Evolutionary conservation across 2,888 invertebrate genomes (phyloP).

Genomic region (Drosophila percnosoma): DNA sequence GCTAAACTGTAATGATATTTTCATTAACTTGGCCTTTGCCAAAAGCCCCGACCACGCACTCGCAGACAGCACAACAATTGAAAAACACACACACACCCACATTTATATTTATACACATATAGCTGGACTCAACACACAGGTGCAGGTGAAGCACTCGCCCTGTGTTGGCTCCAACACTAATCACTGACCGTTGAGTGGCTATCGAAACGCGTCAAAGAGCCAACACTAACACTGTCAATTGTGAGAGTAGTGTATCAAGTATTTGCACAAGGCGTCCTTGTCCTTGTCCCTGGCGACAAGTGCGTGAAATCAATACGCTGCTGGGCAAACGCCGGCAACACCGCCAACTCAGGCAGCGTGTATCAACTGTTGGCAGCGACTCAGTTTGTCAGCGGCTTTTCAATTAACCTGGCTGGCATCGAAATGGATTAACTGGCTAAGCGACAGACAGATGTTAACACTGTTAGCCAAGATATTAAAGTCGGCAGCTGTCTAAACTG

Average conservation of each 20-base stretch:
- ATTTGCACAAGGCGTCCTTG: constrained; percentile 77
- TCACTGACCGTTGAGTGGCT: constrained; percentile 69
- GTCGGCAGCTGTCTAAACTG: not conserved
- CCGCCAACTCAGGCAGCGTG: constrained; percentile 3
- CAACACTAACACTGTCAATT: constrained; percentile 67
- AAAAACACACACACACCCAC: constrained; percentile 37
- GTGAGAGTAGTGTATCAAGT: constrained; percentile 53
- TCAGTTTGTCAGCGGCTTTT: constrained; percentile 16
- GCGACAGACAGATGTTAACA: constrained; percentile 6
- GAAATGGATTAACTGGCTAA: constrained; percentile 6
- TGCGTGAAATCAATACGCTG: constrained; percentile 49
- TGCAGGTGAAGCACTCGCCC: constrained; percentile 56
- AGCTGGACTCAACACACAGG: constrained; percentile 35
- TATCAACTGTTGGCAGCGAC: not conserved
- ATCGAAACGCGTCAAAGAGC: constrained; percentile 70
- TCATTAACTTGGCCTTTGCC: constrained; percentile 80
- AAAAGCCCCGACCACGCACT: constrained; percentile 68
- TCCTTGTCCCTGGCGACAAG: constrained; percentile 73
- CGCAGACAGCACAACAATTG: constrained; percentile 51
- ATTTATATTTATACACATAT: not conserved
- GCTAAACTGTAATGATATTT: constrained; percentile 79
- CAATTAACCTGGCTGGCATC: constrained; percentile 16
- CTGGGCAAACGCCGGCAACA: constrained; percentile 21
- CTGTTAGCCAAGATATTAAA: not conserved
- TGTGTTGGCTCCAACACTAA: constrained; percentile 48